phyloP scores from a whole-genome alignment of 2,113 vertebrate genomes.

The Brachirus orientalis region DNA sequence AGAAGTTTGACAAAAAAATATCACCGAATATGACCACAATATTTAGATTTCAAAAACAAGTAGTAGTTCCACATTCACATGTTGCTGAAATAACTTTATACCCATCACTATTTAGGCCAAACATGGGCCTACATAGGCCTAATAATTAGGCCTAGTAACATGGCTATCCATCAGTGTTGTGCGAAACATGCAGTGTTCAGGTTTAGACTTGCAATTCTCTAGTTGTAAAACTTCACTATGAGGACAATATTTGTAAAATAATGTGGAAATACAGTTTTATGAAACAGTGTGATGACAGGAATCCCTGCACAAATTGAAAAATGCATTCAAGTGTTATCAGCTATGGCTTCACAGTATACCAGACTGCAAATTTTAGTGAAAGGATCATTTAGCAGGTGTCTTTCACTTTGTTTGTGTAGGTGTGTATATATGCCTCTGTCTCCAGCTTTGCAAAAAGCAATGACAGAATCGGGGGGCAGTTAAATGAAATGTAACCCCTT shows the following conservation, averaged over 20 bases:
- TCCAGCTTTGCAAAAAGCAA: neutral
- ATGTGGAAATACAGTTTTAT: slow-evolving; percentile 6
- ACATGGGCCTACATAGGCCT: too few relatives aligned
- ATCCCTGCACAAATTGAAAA: neutral
- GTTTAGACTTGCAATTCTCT: neutral
- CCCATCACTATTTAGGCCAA: neutral
- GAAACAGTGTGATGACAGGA: neutral
- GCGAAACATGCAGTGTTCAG: too few relatives aligned
- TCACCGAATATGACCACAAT: too few relatives aligned
- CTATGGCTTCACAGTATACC: neutral
- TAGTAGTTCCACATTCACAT: too few relatives aligned
- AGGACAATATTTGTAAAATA: neutral
- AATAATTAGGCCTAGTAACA: too few relatives aligned
- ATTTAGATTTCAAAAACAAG: too few relatives aligned
- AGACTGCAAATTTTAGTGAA: neutral
- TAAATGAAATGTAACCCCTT: neutral
- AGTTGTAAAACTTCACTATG: neutral
- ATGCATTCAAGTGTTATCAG: slow-evolving; percentile 8
- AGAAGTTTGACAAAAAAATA: too few relatives aligned
- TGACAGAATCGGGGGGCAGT: neutral
- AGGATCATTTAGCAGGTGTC: slow-evolving; percentile 4
- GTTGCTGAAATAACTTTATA: too few relatives aligned
- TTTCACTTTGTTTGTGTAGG: neutral
- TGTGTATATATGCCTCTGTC: neutral
- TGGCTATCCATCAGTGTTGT: neutral